Evolutionary conservation across 2,888 invertebrate genomes (phyloP), one percentile per base, ranked within the genome.

Genomic region (Ditula angustiorana): DNA sequence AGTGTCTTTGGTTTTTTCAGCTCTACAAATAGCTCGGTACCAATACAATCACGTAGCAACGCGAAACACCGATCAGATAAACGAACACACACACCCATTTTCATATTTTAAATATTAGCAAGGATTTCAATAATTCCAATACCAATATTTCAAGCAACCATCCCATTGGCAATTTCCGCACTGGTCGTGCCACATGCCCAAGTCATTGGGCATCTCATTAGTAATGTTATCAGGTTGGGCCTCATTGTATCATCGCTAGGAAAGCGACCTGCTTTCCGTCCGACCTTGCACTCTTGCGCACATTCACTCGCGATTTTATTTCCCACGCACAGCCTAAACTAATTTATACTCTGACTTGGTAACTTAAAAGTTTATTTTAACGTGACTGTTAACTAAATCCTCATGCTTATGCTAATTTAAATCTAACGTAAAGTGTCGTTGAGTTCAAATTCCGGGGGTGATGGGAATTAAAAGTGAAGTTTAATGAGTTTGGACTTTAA

Each of bases 201-300:
- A n/a, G 19, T 26, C 41, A 50, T 8, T 5, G 28, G 21, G 21
- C 16, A 33, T 44, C 24, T 24, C 21, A 60, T 60, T 41, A 52
- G 60, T 52, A 35, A 41, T 24, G 44, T 30, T 44, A 16, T 50
- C 37, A 30, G 21, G 24, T 23, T 33, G 13, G 10, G 24, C 52
- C 11, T 21, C 41, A 62, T 57, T 50, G 62, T 62, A 44, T 53
- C 49, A 50, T 56, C 56, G n/a, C n/a, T n/a, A 62, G 62, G 61
- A 62, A 56, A 62, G 62, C 49, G 62, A 50, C 56, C 61, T 49
- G 62, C 56, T 62, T 62, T 61, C 61, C 49, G 49, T 11, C 10
- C 57, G 62, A 57, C 56, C 62, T 62, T 61, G 53, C 49, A 56
- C 62, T 11, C 56, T 23, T 23, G 41, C 62, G 62, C 58, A 62